Evolutionary conservation across 2,888 invertebrate species (phyloP).

Genomic region (Mellilla xanthometata): DNA sequence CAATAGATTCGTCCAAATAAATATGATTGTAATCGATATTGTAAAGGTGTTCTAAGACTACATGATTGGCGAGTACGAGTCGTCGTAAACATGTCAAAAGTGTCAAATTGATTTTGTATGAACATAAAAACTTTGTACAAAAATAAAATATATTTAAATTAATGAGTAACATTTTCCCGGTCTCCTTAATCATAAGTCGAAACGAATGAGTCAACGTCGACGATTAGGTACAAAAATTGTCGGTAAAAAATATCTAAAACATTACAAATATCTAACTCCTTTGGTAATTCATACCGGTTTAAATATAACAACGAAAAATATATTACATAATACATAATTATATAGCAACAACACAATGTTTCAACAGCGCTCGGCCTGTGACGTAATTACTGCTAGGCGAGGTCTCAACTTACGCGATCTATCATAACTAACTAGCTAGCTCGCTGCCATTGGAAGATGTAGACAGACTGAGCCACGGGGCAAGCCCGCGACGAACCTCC

Average conservation of each 20-base stretch:
- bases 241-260: constrained; percentile 64
- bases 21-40: constrained; percentile 60
- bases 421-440: no score
- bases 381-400: no score
- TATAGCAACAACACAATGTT: constrained; percentile 54
- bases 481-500: no score
- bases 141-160: constrained; percentile 29
- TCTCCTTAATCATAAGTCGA: constrained; percentile 26
- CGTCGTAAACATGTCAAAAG: constrained; percentile 41
- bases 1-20: constrained; percentile 55
- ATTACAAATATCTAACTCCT: constrained; percentile 76
- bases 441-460: no score
- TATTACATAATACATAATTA: constrained; percentile 51
- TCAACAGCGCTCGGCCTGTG: constrained; percentile 22
- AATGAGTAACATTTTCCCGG: constrained; percentile 32
- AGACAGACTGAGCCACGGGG: no score
- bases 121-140: constrained; percentile 43
- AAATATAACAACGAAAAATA: constrained; percentile 62
- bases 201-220: constrained; percentile 31
- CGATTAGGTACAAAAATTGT: constrained; percentile 39
- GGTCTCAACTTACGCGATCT: no score
- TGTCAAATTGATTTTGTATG: constrained; percentile 37
- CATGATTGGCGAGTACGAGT: constrained; percentile 40
- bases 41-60: constrained; percentile 47
- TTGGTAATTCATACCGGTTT: constrained; percentile 80